Percentiles rank a stretch among this genome's conserved stretches.
Conservation (phyloP, 2,113 vertebrate genomes). For the Bujurquina vittata region DNA sequence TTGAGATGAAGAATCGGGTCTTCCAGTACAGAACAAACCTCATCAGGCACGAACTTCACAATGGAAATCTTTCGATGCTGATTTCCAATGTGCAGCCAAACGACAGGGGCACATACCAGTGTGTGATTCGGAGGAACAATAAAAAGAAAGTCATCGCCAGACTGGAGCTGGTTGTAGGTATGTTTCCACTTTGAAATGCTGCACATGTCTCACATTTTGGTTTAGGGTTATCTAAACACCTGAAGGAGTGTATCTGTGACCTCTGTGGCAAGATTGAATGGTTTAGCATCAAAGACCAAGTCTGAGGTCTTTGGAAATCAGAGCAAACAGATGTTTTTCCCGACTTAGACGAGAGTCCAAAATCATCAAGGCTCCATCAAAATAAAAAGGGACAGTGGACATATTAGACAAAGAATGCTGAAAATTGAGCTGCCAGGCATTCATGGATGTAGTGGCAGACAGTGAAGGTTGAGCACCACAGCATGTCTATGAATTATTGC, state of each 20-base stretch:
- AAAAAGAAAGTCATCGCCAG: background rate
- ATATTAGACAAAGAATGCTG: no score
- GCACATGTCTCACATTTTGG: background rate
- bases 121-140: background rate
- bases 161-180: background rate
- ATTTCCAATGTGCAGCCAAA: rapidly evolving
- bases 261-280: background rate
- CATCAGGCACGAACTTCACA: background rate
- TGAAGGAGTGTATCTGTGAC: background rate
- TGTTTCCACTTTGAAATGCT: background rate
- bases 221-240: background rate
- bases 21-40: conserved; percentile 12
- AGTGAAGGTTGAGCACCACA: no score
- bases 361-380: no score
- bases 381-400: no score
- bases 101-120: background rate
- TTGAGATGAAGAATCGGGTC: background rate
- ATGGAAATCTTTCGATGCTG: conserved; percentile 2
- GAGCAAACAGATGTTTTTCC: no score
- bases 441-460: no score
- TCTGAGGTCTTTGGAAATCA: background rate
- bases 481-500: no score
- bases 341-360: no score
- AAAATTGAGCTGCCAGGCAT: no score
- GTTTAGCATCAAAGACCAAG: background rate